These are phyloP conservation scores for Xylota sylvarum DNA, from an alignment of 2,888 invertebrate species.

Conservation along the genomic window DNA sequence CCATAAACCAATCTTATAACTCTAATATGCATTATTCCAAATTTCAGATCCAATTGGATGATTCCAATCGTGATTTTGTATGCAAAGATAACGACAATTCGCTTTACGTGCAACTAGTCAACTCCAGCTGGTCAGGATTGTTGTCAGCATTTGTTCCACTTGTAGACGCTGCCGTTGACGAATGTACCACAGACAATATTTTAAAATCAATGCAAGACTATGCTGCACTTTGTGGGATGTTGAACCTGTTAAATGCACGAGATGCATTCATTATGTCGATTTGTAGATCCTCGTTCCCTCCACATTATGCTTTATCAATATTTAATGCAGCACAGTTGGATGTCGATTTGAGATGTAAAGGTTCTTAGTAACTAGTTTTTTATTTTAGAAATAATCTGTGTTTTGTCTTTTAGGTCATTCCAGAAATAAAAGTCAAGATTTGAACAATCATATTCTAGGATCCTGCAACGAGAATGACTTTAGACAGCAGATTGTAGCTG, in stretches of 20 bases:
- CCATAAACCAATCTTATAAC: too few relatives aligned
- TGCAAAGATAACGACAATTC: conserved; percentile 79
- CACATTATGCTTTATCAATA: conserved; percentile 96
- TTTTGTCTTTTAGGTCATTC: conserved; percentile 83
- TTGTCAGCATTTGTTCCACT: conserved; percentile 95
- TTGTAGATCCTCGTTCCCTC: conserved; percentile 98
- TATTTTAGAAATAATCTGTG: neutral
- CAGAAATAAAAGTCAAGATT: conserved; percentile 85
- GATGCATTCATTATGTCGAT: conserved; percentile 98
- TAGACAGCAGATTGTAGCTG: conserved; percentile 97
- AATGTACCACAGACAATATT: conserved; percentile 95
- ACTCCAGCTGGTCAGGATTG: conserved; percentile 98
- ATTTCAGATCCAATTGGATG: conserved; percentile 68
- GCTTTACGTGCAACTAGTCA: conserved; percentile 90
- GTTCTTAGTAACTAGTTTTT: too few relatives aligned
- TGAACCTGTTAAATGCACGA: conserved; percentile 91
- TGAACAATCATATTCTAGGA: conserved; percentile 86
- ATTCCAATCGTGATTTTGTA: conserved; percentile 80
- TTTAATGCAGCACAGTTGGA: conserved; percentile 88
- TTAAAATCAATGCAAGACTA: conserved; percentile 96
- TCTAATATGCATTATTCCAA: neutral
- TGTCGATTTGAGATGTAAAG: conserved; percentile 83
- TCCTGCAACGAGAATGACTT: conserved; percentile 89
- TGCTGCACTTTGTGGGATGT: conserved; percentile 94
- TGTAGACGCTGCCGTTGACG: conserved; percentile 98